Conservation (phyloP, 2,797 vertebrate genomes). For the Heteromormyrus szaboi region DNA sequence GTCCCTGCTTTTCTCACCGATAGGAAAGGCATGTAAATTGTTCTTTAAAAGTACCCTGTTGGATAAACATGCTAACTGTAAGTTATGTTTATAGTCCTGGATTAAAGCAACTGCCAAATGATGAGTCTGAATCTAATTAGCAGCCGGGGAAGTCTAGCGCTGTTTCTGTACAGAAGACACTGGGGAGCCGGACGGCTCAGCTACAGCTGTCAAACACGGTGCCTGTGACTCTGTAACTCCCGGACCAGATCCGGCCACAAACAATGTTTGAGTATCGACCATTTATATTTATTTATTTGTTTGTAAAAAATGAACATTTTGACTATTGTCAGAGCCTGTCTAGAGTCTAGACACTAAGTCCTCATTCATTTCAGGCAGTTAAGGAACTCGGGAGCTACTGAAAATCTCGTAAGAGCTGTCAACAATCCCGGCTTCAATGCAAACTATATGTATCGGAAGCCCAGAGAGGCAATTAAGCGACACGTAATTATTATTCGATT, state of each 20-base stretch:
- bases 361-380: background rate
- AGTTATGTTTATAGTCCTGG: background rate
- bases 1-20: background rate
- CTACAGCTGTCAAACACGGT: background rate
- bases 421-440: background rate
- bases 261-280: background rate
- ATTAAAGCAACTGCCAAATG: background rate
- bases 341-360: background rate
- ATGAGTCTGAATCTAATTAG: background rate
- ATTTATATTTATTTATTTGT: background rate
- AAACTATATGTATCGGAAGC: background rate
- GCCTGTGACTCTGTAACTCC: background rate
- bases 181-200: background rate
- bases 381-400: background rate
- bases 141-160: background rate
- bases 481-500: background rate
- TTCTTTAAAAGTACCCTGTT: background rate
- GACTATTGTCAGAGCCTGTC: background rate
- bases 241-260: background rate
- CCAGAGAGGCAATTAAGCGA: background rate
- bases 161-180: background rate
- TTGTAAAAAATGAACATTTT: background rate
- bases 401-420: background rate
- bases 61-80: background rate
- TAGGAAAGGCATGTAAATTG: background rate